Conservation (phyloP, 2,888 invertebrate genomes). For the Watsonalla binaria region DNA sequence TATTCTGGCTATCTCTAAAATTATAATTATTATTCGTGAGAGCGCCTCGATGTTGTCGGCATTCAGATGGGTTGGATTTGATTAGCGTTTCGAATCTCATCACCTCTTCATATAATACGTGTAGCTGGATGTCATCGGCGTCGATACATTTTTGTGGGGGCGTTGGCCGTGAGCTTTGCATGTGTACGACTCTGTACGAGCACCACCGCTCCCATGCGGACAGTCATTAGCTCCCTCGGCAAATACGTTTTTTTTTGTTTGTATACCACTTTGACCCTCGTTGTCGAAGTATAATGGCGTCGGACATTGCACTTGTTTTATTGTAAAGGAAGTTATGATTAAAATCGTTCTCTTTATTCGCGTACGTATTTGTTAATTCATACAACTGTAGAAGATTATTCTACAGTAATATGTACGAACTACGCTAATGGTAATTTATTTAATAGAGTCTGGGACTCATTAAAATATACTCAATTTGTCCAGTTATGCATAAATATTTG, state of each 20-base stretch:
- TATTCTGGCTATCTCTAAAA: conserved; percentile 17
- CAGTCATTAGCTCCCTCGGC: conserved; percentile 54
- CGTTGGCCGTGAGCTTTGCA: conserved; percentile 49
- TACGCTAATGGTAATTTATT: too few species aligned
- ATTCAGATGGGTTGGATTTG: conserved; percentile 27
- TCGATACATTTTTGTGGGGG: conserved; percentile 46
- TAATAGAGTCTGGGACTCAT: too few species aligned
- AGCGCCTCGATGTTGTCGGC: conserved; percentile 18
- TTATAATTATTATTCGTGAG: conserved; percentile 24
- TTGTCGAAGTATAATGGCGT: conserved; percentile 41
- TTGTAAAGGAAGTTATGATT: conserved; percentile 47
- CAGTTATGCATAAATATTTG: too few species aligned
- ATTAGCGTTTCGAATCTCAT: conserved; percentile 49
- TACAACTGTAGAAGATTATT: too few species aligned
- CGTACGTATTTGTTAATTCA: conserved; percentile 2
- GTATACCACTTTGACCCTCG: conserved; percentile 50
- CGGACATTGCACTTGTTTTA: conserved; percentile 43
- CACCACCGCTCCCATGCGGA: conserved; percentile 42
- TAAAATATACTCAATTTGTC: too few species aligned
- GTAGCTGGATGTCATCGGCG: conserved; percentile 35
- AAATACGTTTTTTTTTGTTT: conserved; percentile 52
- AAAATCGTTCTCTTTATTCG: conserved; percentile 36
- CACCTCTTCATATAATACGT: conserved; percentile 11
- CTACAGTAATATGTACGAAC: too few species aligned
- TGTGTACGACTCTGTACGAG: conserved; percentile 36